Evolutionary conservation across 2,113 vertebrate species (phyloP).

Genomic region (Atherinomorus stipes): DNA sequence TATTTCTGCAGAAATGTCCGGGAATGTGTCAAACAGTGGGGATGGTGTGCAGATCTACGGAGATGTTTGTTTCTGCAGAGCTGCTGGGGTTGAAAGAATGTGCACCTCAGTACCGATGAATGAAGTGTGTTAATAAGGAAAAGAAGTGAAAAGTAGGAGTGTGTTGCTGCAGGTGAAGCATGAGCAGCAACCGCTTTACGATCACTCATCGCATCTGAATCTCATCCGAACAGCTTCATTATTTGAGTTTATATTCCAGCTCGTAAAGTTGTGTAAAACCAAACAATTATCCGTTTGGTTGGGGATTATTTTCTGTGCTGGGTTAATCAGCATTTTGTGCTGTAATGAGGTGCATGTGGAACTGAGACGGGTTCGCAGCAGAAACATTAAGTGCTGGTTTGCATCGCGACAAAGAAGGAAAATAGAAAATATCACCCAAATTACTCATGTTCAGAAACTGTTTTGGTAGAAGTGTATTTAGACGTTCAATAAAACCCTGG

Average conservation of each 20-base stretch:
- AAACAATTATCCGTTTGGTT: not conserved
- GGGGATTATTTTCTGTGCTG: not conserved
- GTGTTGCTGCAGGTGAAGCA: not conserved
- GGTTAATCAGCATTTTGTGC: not conserved
- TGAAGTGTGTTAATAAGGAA: not conserved
- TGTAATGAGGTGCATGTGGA: not conserved
- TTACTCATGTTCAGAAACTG: not conserved
- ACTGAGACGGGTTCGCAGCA: not conserved
- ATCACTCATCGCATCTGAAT: not conserved
- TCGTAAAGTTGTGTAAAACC: too few species aligned
- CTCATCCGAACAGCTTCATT: not conserved
- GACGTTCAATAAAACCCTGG: not conserved
- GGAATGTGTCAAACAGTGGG: too few species aligned
- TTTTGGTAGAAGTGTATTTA: not conserved
- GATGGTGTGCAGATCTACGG: too few species aligned
- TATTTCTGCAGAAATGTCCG: too few species aligned
- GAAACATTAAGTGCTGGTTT: not conserved
- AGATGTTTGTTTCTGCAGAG: not conserved
- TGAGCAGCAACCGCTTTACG: not conserved
- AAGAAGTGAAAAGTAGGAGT: not conserved
- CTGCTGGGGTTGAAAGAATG: not conserved
- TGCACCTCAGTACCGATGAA: not conserved
- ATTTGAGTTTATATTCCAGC: not conserved
- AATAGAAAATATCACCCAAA: not conserved
- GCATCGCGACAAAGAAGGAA: not conserved